Evolutionary conservation across 2,888 invertebrate genomes (phyloP).

Genomic region (Pycnomerus fuliginosus): DNA sequence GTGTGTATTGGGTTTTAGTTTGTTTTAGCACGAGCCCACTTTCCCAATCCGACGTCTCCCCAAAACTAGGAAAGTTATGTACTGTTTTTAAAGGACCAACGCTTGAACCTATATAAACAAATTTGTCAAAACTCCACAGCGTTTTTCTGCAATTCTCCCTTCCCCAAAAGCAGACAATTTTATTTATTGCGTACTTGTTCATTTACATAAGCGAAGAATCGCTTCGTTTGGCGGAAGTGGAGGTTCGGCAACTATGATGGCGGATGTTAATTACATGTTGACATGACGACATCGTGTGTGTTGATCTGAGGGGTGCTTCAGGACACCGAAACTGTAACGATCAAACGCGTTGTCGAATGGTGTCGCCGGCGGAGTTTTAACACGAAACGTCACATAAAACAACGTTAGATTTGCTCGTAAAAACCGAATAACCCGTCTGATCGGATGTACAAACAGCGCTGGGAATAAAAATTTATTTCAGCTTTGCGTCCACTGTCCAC

Average conservation of each 20-base stretch:
- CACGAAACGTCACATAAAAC: slow-evolving; percentile 38
- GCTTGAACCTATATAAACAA: too few relatives aligned
- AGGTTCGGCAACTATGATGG: slow-evolving; percentile 12
- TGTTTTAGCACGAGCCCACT: too few relatives aligned
- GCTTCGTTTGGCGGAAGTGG: slow-evolving; percentile 12
- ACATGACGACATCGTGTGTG: slow-evolving; percentile 13
- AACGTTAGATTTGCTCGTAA: slow-evolving; percentile 39
- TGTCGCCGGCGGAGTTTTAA: slow-evolving; percentile 31
- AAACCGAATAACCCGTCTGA: slow-evolving; percentile 36
- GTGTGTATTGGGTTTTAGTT: too few relatives aligned
- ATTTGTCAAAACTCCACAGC: too few relatives aligned
- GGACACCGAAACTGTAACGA: slow-evolving; percentile 12
- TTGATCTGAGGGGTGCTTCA: too few relatives aligned
- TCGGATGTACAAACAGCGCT: slow-evolving; percentile 35
- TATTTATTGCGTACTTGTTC: slow-evolving; percentile 18
- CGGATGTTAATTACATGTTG: slow-evolving; percentile 22
- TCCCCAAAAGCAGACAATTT: slow-evolving; percentile 8
- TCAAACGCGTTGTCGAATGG: slow-evolving; percentile 19
- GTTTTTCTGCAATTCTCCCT: too few relatives aligned
- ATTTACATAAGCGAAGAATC: slow-evolving; percentile 20
- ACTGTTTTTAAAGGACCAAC: too few relatives aligned
- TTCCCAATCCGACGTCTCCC: too few relatives aligned
- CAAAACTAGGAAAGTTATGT: too few relatives aligned
- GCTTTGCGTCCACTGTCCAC: too few relatives aligned
- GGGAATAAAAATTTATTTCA: slow-evolving; percentile 33